Evolutionary conservation across 1,140 invertebrate species (phyloP).

Genomic region (Hormaphis cornu): DNA sequence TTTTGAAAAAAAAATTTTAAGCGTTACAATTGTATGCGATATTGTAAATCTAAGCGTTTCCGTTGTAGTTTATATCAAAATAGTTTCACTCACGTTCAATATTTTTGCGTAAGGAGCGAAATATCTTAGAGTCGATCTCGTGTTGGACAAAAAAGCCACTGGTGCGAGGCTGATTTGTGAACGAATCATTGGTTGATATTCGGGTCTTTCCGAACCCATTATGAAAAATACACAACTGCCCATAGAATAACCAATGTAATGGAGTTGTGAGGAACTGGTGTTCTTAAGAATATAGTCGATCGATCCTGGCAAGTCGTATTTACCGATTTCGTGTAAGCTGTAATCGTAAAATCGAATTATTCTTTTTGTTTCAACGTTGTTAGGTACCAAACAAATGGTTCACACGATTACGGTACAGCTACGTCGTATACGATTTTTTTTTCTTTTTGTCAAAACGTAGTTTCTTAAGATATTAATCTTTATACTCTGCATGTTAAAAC

Average conservation of each 20-base stretch:
- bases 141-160: slow-evolving; percentile 20
- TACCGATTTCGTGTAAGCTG: slow-evolving; percentile 55
- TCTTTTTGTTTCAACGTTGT: too few species aligned
- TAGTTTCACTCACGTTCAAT: slow-evolving; percentile 28
- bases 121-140: slow-evolving; percentile 51
- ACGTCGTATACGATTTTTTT: too few species aligned
- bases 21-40: too few species aligned
- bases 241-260: slow-evolving; percentile 54
- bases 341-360: background rate
- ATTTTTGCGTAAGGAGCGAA: slow-evolving; percentile 46
- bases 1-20: too few species aligned
- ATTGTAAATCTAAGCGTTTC: too few species aligned
- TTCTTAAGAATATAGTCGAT: slow-evolving; percentile 50
- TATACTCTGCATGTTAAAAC: too few species aligned
- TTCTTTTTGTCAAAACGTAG: too few species aligned
- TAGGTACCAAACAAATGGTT: too few species aligned
- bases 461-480: too few species aligned
- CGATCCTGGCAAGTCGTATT: slow-evolving; percentile 52
- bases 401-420: too few species aligned
- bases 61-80: too few species aligned
- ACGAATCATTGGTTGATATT: slow-evolving; percentile 47
- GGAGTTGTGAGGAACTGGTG: slow-evolving; percentile 45
- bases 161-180: slow-evolving; percentile 33
- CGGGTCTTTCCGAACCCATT: slow-evolving; percentile 45
- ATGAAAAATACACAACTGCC: slow-evolving; percentile 48